Evolutionary conservation across 2,888 invertebrate species (phyloP).

Genomic region (Rotaria socialis): DNA sequence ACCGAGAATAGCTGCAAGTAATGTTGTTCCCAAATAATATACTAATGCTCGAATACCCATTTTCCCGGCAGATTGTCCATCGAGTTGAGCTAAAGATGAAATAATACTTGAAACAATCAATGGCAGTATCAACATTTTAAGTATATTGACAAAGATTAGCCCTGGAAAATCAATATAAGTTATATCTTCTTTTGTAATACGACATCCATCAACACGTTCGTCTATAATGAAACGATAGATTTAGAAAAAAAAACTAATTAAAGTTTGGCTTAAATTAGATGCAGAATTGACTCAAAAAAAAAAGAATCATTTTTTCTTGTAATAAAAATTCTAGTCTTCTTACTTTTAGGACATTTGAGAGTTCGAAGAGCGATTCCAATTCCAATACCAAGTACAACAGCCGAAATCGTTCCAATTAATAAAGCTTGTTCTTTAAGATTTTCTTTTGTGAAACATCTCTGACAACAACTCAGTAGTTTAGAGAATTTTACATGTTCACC

Average conservation of each 20-base stretch:
- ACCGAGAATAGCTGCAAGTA: conserved; percentile 67
- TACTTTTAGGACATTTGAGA: neutral
- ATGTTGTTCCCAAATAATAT: conserved; percentile 68
- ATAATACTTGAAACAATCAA: conserved; percentile 68
- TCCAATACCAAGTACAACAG: neutral
- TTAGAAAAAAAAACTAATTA: too few species aligned
- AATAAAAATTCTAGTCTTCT: too few species aligned
- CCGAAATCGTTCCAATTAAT: neutral
- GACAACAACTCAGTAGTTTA: neutral
- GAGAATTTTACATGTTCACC: neutral
- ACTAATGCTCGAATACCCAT: conserved; percentile 67
- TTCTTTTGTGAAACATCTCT: neutral
- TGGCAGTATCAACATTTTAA: conserved; percentile 70
- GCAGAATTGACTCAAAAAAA: too few species aligned
- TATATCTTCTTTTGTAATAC: conserved; percentile 11
- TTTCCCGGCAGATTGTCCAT: conserved; percentile 66
- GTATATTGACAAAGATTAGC: conserved; percentile 68
- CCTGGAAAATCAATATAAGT: conserved; percentile 66
- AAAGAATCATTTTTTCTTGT: too few species aligned
- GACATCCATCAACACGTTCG: neutral
- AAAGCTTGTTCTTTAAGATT: conserved; percentile 18
- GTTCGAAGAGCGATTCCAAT: neutral
- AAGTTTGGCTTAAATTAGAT: too few species aligned
- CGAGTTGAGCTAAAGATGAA: conserved; percentile 67
- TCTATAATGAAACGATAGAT: neutral